These are phyloP conservation scores for Bradypus variegatus DNA, from an alignment of 2,797 vertebrate species.

Conservation along the genomic window DNA sequence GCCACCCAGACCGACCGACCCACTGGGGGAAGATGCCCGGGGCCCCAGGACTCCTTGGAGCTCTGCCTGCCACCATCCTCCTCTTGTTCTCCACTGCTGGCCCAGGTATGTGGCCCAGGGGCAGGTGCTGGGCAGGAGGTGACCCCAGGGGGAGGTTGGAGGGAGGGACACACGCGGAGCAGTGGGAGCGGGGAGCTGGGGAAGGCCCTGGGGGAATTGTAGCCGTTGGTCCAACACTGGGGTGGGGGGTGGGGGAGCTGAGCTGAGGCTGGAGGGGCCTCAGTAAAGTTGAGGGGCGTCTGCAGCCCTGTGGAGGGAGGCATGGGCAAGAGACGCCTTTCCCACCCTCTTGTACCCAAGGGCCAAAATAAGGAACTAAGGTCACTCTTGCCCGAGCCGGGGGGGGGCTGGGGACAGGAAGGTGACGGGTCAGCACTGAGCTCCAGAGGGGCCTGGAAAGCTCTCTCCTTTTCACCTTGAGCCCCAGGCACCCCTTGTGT, in stretches of 20 bases:
- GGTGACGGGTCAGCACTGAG: background rate
- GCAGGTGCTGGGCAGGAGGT: background rate
- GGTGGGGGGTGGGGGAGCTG: background rate
- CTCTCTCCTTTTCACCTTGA: background rate
- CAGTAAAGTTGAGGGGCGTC: fast-evolving
- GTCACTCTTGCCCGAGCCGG: background rate
- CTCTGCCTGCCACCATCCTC: background rate
- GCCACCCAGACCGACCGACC: background rate
- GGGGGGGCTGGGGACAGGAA: background rate
- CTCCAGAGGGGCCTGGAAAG: background rate
- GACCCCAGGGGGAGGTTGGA: background rate
- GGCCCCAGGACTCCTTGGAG: background rate
- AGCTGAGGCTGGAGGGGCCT: background rate
- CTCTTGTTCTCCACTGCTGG: slow-evolving; percentile 5
- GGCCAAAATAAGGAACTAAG: slow-evolving; percentile 55
- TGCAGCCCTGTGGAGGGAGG: background rate
- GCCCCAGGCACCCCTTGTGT: background rate
- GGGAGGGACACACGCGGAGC: background rate
- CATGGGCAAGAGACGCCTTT: background rate
- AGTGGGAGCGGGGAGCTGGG: background rate
- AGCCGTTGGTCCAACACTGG: background rate
- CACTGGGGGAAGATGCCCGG: slow-evolving; percentile 50
- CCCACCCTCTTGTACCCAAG: background rate
- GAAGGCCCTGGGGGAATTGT: background rate
- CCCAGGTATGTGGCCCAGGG: slow-evolving; percentile 44